Base-by-base conservation (phyloP, 2,113 vertebrate species). In the Protomyctophum bolini region DNA sequence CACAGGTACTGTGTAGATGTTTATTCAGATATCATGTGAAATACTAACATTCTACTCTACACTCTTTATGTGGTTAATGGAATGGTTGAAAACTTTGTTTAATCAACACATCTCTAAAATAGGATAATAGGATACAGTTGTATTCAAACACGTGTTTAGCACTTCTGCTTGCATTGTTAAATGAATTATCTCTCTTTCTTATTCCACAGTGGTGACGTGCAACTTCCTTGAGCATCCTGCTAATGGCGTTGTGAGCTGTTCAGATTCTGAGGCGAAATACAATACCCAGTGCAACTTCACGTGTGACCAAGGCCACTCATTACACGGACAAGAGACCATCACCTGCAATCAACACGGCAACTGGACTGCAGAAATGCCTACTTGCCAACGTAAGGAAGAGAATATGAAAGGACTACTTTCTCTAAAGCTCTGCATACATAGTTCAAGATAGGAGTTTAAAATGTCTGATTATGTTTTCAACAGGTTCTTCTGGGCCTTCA, bases 201-300 rank as follows among this genome's bases (percentile, higher is more conserved):
- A 7, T 72, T 58, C 63, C 66, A 63, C 83, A 94, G 90, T 45
- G 8, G 68, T 90, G 29, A 78, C 4, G 29, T 94, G 92, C 28
- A 74, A 67, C 0, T 5, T 21, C 46, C 84, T 92, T 0, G 47
- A 83, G 11, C 55, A 65, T 57, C 87, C 85, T 10, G 21, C 77
- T 67, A 83, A 88, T 1, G 83, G 90, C n/a, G 1, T 50, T 0
- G 74, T 91, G 3, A 90, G 49, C 77, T 94, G 93, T 4, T 87
- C 89, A 6, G 10, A 68, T 51, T 54, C 48, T 11, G 73, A 83
- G 2, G 52, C 9, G 1, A 33, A 64, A 8, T 87, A 76, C 69
- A 81, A 54, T 69, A 76, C 91, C 7, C 46, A 83, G 59, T 93
- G 92, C 71, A 81, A 61, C 60, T 90, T 93, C 70, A 78, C 63